phyloP scores from a whole-genome alignment of 2,888 invertebrate species.

The Troides aeacus region DNA sequence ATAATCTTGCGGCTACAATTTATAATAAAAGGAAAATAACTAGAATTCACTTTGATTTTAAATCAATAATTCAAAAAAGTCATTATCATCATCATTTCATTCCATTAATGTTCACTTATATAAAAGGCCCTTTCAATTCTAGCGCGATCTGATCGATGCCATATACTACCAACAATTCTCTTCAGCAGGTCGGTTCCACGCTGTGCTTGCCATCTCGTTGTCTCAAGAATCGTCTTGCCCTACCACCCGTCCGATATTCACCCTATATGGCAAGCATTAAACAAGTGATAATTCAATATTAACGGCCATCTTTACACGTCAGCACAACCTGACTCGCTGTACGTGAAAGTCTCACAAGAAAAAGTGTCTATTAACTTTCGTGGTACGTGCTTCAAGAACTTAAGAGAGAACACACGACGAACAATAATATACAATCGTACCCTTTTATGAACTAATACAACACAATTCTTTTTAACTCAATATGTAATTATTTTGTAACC shows the following conservation, averaged over 20 bases:
- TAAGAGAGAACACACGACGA: neutral
- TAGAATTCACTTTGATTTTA: neutral
- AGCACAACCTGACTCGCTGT: slow-evolving; percentile 11
- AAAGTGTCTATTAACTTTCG: slow-evolving; percentile 17
- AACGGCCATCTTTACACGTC: slow-evolving; percentile 6
- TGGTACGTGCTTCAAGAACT: slow-evolving; percentile 8
- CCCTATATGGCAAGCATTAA: neutral
- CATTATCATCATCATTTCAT: neutral
- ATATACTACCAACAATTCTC: no score
- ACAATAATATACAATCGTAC: neutral
- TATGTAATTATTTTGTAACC: no score
- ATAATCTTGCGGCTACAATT: slow-evolving; percentile 11
- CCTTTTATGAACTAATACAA: neutral
- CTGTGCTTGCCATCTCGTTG: no score
- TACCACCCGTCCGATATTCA: no score
- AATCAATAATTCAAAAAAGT: neutral
- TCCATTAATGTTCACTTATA: no score
- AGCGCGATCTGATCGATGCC: no score
- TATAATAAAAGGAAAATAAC: slow-evolving; percentile 3
- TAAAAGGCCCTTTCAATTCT: no score
- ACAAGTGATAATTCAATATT: slow-evolving; percentile 9
- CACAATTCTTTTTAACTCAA: neutral
- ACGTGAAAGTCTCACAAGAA: slow-evolving; percentile 16
- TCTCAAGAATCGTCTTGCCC: no score
- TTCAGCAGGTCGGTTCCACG: no score